A percentile compares a stretch with the other conserved stretches of the same genome.
These are phyloP conservation scores for Caerostris darwini DNA, from an alignment of 1,140 invertebrate species.

Conservation along the genomic window DNA sequence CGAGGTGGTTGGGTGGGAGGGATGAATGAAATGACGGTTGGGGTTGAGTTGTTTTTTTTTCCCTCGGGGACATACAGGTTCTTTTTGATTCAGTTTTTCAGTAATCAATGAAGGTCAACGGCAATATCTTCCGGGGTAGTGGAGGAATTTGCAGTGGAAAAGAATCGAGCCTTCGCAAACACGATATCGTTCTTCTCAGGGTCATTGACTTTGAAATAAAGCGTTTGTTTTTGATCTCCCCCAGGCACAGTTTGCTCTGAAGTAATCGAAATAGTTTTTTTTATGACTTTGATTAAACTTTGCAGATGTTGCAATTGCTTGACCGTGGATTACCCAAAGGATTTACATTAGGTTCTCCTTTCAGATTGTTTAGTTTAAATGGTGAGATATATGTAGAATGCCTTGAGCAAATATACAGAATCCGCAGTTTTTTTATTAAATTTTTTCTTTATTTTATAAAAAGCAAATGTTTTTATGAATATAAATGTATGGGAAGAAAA, in stretches of 20 bases:
- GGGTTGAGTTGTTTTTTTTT: neutral
- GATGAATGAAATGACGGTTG: neutral
- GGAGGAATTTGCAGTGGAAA: constrained; percentile 1
- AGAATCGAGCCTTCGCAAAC: neutral
- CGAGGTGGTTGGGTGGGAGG: neutral
- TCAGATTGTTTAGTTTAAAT: no score
- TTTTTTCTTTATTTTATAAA: no score
- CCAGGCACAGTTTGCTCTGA: neutral
- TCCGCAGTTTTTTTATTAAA: no score
- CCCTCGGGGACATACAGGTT: constrained; percentile 30
- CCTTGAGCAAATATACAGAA: no score
- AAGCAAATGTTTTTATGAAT: no score
- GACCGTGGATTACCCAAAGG: neutral
- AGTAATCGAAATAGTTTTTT: neutral
- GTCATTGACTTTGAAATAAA: constrained; percentile 31
- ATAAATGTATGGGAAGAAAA: no score
- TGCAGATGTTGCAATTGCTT: neutral
- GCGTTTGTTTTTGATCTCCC: constrained; percentile 10
- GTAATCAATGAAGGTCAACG: constrained; percentile 34
- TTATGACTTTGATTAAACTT: neutral
- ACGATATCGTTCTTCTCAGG: constrained; percentile 25
- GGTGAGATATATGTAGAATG: no score
- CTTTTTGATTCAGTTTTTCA: constrained; percentile 34
- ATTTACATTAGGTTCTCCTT: neutral
- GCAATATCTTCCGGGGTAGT: constrained; percentile 35